These are phyloP conservation scores for Oncorhynchus gorbuscha DNA, from an alignment of 2,113 vertebrate species.

Conservation along the genomic window DNA sequence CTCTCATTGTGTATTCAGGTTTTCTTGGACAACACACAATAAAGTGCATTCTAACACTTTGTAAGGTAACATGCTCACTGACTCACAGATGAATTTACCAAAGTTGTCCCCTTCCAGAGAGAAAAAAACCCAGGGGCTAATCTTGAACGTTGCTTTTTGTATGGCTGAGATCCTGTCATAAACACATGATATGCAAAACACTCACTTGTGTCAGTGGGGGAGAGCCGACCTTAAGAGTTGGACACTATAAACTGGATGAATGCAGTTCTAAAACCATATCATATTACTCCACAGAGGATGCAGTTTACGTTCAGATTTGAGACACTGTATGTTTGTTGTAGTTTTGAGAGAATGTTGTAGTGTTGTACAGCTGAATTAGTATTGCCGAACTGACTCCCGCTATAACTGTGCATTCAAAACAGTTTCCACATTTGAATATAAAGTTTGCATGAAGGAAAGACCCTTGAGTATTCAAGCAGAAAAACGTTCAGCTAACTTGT, in stretches of 20 bases:
- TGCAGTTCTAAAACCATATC: too few relatives aligned
- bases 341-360: too few relatives aligned
- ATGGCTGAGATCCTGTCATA: neutral
- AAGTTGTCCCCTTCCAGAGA: neutral
- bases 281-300: too few relatives aligned
- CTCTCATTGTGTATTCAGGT: neutral
- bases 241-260: neutral
- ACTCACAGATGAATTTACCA: neutral
- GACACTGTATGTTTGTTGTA: too few relatives aligned
- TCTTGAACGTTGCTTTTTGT: neutral
- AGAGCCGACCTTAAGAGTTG: neutral
- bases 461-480: neutral
- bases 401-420: neutral
- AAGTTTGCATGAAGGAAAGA: neutral
- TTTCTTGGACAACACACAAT: neutral
- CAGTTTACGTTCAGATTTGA: too few relatives aligned
- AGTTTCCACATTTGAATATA: neutral
- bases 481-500: too few relatives aligned
- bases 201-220: neutral
- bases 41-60: neutral
- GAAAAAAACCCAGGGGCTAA: neutral
- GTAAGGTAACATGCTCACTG: neutral
- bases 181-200: neutral
- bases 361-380: neutral
- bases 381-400: neutral